These are phyloP conservation scores for Planiliza haematocheilus DNA, from an alignment of 2,113 vertebrate genomes.

Conservation along the genomic window DNA sequence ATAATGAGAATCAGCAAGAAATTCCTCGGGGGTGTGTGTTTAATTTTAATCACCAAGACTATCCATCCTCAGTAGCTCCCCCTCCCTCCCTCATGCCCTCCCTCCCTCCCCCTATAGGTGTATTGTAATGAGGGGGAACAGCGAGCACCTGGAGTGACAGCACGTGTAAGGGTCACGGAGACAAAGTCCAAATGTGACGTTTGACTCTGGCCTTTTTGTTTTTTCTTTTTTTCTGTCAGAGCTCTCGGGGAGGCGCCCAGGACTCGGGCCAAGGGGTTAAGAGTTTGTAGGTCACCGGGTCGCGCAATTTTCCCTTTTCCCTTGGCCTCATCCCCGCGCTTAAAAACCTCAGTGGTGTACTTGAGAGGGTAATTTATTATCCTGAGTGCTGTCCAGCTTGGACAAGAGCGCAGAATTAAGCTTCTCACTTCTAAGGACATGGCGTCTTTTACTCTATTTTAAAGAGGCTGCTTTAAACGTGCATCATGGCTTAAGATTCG, in stretches of 20 bases:
- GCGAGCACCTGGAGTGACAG: constrained; percentile 64
- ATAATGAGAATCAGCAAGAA: constrained; percentile 73
- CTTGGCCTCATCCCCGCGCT: constrained; percentile 74
- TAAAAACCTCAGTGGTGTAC: constrained; percentile 80
- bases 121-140: constrained; percentile 64
- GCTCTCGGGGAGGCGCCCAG: constrained; percentile 74
- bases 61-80: constrained; percentile 77
- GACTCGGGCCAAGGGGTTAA: constrained; percentile 81
- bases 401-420: constrained; percentile 54
- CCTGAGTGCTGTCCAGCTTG: constrained; percentile 56
- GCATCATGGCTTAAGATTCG: not conserved
- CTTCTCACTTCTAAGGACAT: constrained; percentile 53
- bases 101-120: constrained; percentile 54
- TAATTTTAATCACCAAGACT: constrained; percentile 83
- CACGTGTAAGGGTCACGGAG: constrained; percentile 66
- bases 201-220: constrained; percentile 59
- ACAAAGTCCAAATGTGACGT: constrained; percentile 65
- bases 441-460: constrained; percentile 33
- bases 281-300: constrained; percentile 82
- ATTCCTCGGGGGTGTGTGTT: constrained; percentile 75
- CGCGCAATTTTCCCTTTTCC: constrained; percentile 81
- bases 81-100: not conserved
- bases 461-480: not conserved
- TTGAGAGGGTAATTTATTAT: constrained; percentile 85
- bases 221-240: not conserved